Evolutionary conservation across 1,140 invertebrate genomes (phyloP), one percentile per base, ranked within the genome.

Genomic region (Lepidurus apus): DNA sequence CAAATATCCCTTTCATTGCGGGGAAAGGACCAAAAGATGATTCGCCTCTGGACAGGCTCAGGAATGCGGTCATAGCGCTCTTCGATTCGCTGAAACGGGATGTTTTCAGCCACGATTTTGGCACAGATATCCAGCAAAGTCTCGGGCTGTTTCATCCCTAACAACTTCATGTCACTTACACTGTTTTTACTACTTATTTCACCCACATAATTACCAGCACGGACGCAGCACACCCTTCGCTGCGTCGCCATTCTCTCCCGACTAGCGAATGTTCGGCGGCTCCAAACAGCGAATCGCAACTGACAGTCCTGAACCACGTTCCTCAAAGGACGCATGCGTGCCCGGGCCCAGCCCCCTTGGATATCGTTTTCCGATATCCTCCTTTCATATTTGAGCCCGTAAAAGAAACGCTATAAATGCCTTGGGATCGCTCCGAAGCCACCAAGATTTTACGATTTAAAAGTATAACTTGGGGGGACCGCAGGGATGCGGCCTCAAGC

Each of bases 11-110:
- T 87, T 85, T 95, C 93, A 85, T 94, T 91, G 81, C 93, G 86
- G 80, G 93, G 93, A 85, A 95, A 95, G 77, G 93, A 93, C 92
- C 93, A 94, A 87, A 90, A 95, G 83, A 95, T 93, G 84, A 95
- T 92, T 84, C 92, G 88, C 79, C 92, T 88, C 85, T 95, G 93
- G 82, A 95, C 93, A 79, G 93, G 93, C 86, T 95, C 93, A 65
- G 93, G 93, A 84, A 95, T 94, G 81, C 93, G 89, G 83, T 93
- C 91, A 85, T 93, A 94, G 80, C 91, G 89, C 85, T 95, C 92
- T 87, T 95, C 93, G 84, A 95, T 93, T 81, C 91, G 88, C 86
- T 94, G 92, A 87, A 95, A 95, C 75, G 93, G 92, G 79, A 94
- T 91, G 83, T 91, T 91, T 84, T 92, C 90, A 81, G 93, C 93